Evolutionary conservation across 2,797 vertebrate genomes (phyloP).

Genomic region (Carduelis carduelis): DNA sequence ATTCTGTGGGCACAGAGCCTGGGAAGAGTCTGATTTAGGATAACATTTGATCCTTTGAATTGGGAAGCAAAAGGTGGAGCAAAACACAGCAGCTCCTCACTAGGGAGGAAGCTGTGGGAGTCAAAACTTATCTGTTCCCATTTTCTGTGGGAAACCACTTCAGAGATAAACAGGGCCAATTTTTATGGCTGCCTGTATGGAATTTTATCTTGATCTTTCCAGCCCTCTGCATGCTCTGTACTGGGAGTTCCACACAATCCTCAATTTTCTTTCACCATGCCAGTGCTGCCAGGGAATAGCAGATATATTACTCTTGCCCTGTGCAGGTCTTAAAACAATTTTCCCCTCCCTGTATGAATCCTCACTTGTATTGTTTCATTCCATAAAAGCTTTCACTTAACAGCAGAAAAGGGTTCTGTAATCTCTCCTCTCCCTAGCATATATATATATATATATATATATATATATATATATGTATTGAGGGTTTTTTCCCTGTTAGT

Average conservation of each 20-base stretch:
- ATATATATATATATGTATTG: too few relatives aligned
- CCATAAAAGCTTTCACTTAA: slow-evolving; percentile 1
- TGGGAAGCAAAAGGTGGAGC: not conserved
- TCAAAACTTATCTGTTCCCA: accelerated
- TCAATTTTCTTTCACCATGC: not conserved
- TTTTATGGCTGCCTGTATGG: not conserved
- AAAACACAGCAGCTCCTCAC: not conserved
- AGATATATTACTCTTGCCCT: slow-evolving; percentile 1
- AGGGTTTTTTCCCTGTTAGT: not conserved
- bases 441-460: too few relatives aligned
- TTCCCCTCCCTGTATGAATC: not conserved
- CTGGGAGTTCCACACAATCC: not conserved
- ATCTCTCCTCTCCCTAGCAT: not conserved
- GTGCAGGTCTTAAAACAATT: not conserved
- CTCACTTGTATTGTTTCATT: slow-evolving; percentile 32
- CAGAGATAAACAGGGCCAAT: not conserved
- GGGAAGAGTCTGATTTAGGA: not conserved
- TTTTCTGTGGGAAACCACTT: not conserved
- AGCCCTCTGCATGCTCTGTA: not conserved
- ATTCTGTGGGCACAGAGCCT: not conserved
- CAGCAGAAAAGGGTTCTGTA: not conserved
- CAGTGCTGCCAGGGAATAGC: not conserved
- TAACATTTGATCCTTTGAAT: not conserved
- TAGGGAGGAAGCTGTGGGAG: not conserved
- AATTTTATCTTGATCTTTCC: not conserved